These are phyloP conservation scores for Adelges cooleyi DNA, from an alignment of 1,140 invertebrate species.

Conservation along the genomic window DNA sequence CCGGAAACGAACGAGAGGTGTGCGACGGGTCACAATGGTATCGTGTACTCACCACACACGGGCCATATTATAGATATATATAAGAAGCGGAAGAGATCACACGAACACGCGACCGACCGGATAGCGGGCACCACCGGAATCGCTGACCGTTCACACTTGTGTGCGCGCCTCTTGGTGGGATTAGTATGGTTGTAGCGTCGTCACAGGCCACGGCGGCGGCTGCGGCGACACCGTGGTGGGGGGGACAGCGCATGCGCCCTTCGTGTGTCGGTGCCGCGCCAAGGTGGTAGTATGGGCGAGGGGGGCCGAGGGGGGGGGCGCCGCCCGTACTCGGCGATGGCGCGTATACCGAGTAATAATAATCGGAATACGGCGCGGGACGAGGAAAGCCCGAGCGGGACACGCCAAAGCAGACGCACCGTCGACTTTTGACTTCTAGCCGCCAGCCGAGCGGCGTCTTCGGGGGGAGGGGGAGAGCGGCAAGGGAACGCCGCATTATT, in stretches of 20 bases:
- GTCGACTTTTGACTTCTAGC: not conserved
- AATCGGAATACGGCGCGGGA: not conserved
- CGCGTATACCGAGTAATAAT: too few species aligned
- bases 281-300: not conserved
- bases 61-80: too few species aligned
- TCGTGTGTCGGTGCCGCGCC: too few species aligned
- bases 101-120: too few species aligned
- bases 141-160: too few species aligned
- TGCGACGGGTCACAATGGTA: not conserved
- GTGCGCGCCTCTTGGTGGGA: not conserved
- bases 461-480: too few species aligned
- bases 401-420: not conserved
- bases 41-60: not conserved
- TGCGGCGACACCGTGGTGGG: too few species aligned
- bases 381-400: slow-evolving; percentile 1
- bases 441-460: not conserved
- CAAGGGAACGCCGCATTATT: too few species aligned
- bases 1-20: not conserved
- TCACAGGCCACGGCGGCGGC: not conserved
- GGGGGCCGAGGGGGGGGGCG: too few species aligned
- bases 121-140: too few species aligned
- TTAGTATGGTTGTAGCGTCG: not conserved
- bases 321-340: not conserved
- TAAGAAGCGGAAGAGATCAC: too few species aligned
- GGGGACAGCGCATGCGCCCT: not conserved